Percentiles rank a stretch among this genome's conserved stretches.
These are phyloP conservation scores for Nowickia ferox DNA, from an alignment of 2,888 invertebrate genomes.

Conservation along the genomic window DNA sequence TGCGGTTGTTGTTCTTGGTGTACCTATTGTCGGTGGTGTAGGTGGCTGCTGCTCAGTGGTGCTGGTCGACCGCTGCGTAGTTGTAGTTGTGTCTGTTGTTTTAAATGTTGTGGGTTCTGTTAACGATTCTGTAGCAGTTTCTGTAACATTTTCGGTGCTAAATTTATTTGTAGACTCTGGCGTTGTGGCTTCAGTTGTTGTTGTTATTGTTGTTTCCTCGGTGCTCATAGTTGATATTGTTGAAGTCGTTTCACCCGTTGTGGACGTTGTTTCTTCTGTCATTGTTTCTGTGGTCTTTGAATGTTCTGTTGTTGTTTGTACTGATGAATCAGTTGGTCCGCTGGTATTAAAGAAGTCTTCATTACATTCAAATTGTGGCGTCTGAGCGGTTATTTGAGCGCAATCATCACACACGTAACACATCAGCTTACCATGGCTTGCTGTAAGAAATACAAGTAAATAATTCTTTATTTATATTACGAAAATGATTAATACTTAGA, in stretches of 20 bases:
- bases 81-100: slow-evolving; percentile 17
- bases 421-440: slow-evolving; percentile 75
- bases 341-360: slow-evolving; percentile 76
- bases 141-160: slow-evolving; percentile 46
- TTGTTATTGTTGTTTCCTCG: slow-evolving; percentile 29
- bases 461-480: neutral
- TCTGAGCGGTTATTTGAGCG: slow-evolving; percentile 68
- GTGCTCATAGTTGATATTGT: slow-evolving; percentile 42
- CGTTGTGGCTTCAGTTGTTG: slow-evolving; percentile 30
- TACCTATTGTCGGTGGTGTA: slow-evolving; percentile 54
- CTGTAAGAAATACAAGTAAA: slow-evolving; percentile 67
- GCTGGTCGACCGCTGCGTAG: slow-evolving; percentile 71
- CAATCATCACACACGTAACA: slow-evolving; percentile 81
- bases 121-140: slow-evolving; percentile 27
- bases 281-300: slow-evolving; percentile 44
- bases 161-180: slow-evolving; percentile 49
- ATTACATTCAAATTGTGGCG: slow-evolving; percentile 76
- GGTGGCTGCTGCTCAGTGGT: slow-evolving; percentile 60
- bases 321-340: slow-evolving; percentile 73
- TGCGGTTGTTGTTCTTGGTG: slow-evolving; percentile 73
- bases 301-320: slow-evolving; percentile 71
- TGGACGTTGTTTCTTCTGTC: neutral
- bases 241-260: neutral
- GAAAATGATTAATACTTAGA: neutral
- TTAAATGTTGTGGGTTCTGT: slow-evolving; percentile 59